Evolutionary conservation across 23 tunicate species (phyloP).

Genomic region (Oikopleura vanhoeffeni): DNA sequence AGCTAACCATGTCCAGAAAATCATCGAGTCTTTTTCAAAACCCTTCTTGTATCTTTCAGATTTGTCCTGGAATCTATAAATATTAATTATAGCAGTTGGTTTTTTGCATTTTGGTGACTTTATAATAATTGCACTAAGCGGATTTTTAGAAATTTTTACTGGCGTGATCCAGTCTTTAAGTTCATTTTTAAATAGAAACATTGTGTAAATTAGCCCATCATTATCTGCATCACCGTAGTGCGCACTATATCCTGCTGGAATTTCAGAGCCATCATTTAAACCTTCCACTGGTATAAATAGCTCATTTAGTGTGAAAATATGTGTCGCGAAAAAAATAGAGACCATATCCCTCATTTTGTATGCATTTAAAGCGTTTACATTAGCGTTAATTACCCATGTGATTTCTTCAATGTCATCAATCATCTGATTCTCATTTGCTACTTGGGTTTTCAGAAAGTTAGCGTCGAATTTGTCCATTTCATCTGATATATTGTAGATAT

Average conservation of each 20-base stretch:
- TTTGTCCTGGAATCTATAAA: background rate
- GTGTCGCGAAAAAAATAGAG: background rate
- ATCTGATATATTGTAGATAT: too few relatives aligned
- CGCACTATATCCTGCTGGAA: background rate
- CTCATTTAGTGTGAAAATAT: background rate
- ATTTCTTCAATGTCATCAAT: background rate
- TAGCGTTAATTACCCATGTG: background rate
- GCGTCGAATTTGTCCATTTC: too few relatives aligned
- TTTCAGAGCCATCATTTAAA: background rate
- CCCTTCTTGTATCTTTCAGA: background rate
- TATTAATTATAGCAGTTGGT: background rate
- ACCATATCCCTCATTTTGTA: background rate
- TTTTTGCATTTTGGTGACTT: background rate
- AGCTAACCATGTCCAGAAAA: background rate
- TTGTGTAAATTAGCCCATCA: background rate
- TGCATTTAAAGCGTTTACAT: background rate
- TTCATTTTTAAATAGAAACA: background rate
- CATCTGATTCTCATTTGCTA: background rate
- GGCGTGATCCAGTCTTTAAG: background rate
- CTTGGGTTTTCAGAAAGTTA: background rate
- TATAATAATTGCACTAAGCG: background rate
- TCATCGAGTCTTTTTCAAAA: background rate
- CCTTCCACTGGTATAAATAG: background rate
- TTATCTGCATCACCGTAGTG: background rate
- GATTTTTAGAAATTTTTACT: background rate